Evolutionary conservation across 2,797 vertebrate species (phyloP).

Genomic region (Cynodonichthys magdalenae): DNA sequence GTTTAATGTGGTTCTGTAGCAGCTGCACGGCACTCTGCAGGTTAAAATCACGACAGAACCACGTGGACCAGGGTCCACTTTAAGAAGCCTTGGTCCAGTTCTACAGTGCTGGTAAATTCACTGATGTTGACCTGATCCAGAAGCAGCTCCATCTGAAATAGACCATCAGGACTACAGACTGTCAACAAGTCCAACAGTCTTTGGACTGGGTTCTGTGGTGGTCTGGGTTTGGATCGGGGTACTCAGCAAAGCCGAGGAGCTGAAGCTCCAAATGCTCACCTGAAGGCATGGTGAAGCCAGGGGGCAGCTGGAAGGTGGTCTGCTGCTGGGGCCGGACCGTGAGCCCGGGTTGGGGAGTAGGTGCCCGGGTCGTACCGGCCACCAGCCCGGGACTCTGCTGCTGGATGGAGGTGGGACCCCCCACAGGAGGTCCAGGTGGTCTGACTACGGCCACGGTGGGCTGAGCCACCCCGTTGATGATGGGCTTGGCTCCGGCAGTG

Average conservation of each 20-base stretch:
- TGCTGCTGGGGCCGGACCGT: conserved; percentile 86
- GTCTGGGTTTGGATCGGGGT: not conserved
- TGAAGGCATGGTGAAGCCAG: conserved; percentile 86
- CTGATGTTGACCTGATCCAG: too few species aligned
- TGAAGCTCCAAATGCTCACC: conserved; percentile 69
- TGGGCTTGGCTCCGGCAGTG: conserved; percentile 65
- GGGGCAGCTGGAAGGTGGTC: conserved; percentile 88
- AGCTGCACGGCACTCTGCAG: not conserved
- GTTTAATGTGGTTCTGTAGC: not conserved
- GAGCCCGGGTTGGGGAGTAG: conserved; percentile 82
- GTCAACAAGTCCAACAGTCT: not conserved
- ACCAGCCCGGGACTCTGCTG: conserved; percentile 78
- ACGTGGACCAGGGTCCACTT: too few species aligned
- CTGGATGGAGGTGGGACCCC: conserved; percentile 69
- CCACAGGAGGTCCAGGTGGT: conserved; percentile 56
- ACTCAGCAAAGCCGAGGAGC: not conserved
- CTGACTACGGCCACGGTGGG: conserved; percentile 60
- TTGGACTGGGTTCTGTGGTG: not conserved
- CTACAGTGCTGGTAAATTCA: too few species aligned
- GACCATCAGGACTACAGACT: too few species aligned
- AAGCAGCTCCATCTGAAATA: too few species aligned
- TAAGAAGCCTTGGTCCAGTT: too few species aligned
- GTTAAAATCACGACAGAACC: too few species aligned
- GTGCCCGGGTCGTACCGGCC: conserved; percentile 64
- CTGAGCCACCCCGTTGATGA: conserved; percentile 72